phyloP scores from a whole-genome alignment of 1,140 invertebrate species.

The Drosophila saltans region DNA sequence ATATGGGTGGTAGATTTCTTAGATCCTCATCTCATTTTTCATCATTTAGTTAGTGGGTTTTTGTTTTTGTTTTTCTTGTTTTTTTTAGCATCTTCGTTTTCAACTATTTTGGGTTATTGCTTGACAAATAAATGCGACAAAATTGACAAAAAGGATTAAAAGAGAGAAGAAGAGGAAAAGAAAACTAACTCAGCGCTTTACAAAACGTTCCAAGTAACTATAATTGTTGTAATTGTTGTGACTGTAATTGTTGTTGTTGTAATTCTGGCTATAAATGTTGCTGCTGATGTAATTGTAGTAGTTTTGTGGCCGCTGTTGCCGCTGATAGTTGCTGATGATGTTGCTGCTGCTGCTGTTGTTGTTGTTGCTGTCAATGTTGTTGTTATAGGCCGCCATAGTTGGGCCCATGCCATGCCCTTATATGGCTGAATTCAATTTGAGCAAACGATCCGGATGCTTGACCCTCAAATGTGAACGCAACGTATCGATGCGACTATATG shows the following conservation, averaged over 20 bases:
- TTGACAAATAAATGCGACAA: slow-evolving; percentile 62
- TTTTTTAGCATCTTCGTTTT: slow-evolving; percentile 73
- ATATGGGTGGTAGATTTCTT: slow-evolving; percentile 5
- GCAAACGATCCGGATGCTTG: slow-evolving; percentile 87
- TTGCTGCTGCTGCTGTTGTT: slow-evolving; percentile 30
- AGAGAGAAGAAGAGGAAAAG: too few relatives aligned
- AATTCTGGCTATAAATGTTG: slow-evolving; percentile 14
- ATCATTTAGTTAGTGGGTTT: slow-evolving; percentile 8
- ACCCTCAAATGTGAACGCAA: slow-evolving; percentile 89
- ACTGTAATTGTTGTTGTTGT: slow-evolving; percentile 14
- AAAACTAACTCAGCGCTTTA: slow-evolving; percentile 31
- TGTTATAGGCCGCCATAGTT: slow-evolving; percentile 6
- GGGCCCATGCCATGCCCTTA: slow-evolving; percentile 50
- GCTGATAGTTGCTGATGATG: slow-evolving; percentile 14
- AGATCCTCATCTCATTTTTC: background rate
- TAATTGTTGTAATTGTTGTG: slow-evolving; percentile 26
- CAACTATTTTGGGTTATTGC: slow-evolving; percentile 75
- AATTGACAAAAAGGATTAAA: slow-evolving; percentile 28
- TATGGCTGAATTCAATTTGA: slow-evolving; percentile 78
- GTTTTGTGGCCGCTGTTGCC: slow-evolving; percentile 16
- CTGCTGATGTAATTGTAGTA: slow-evolving; percentile 41
- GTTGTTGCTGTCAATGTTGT: slow-evolving; percentile 21
- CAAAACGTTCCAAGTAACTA: slow-evolving; percentile 37
- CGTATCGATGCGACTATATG: slow-evolving; percentile 93
- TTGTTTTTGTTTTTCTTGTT: slow-evolving; percentile 11